A percentile compares a stretch with the other conserved stretches of the same genome.
Evolutionary conservation across 1,140 invertebrate genomes (phyloP).

Genomic region (Lethrus apterus): DNA sequence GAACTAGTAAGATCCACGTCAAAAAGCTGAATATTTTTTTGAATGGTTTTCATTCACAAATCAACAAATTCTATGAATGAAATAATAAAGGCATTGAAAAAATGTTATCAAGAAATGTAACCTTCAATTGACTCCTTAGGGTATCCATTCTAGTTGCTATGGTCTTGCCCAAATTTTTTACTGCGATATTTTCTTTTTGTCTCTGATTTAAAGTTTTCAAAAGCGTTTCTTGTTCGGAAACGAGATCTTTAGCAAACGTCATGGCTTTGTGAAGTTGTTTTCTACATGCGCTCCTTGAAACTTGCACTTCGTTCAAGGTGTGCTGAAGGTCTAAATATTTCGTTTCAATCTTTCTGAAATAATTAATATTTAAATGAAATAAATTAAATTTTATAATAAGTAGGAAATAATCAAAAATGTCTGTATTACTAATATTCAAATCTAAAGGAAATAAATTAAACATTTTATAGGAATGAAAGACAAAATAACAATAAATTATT

Average conservation of each 20-base stretch:
- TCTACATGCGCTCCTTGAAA: constrained; percentile 47
- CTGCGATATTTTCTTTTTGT: constrained; percentile 47
- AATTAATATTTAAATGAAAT: too few species aligned
- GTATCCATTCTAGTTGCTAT: constrained; percentile 46
- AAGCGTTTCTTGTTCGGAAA: constrained; percentile 48
- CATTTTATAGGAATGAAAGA: too few species aligned
- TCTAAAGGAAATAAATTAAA: too few species aligned
- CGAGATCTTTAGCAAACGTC: constrained; percentile 48
- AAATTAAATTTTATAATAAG: too few species aligned
- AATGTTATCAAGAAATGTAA: constrained; percentile 23
- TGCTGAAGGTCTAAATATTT: constrained; percentile 45
- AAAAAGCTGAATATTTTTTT: neutral
- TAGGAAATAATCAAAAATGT: too few species aligned
- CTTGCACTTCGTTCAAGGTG: constrained; percentile 41
- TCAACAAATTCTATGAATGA: neutral
- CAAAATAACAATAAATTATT: too few species aligned
- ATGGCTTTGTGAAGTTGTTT: constrained; percentile 50
- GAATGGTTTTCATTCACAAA: neutral
- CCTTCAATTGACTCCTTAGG: constrained; percentile 48
- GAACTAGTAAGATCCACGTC: too few species aligned
- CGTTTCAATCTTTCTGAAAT: constrained; percentile 43
- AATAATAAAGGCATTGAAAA: constrained; percentile 2
- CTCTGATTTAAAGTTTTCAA: constrained; percentile 42
- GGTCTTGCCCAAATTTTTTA: constrained; percentile 44
- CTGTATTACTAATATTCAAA: too few species aligned